phyloP scores from a whole-genome alignment of 2,888 invertebrate species.

The Stratiomys singularior region DNA sequence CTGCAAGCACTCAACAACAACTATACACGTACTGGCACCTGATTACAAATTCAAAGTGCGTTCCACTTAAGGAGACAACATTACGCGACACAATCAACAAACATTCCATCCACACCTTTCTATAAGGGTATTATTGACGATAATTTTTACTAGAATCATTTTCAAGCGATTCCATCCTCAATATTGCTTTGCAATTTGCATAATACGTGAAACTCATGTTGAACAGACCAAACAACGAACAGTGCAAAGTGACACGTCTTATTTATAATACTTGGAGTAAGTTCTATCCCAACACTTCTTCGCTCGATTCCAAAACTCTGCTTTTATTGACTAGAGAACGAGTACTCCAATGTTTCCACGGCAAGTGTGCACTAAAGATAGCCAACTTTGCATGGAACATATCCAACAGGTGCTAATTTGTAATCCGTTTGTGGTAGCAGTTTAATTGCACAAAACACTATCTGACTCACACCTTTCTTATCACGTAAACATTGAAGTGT shows the following conservation, averaged over 20 bases:
- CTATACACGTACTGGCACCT: neutral
- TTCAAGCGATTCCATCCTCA: conserved; percentile 6
- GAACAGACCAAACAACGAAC: neutral
- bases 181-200: conserved; percentile 38
- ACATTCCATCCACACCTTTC: conserved; percentile 32
- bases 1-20: no score
- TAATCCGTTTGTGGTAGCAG: conserved; percentile 25
- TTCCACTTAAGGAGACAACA: neutral
- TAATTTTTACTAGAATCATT: conserved; percentile 27
- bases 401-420: conserved; percentile 44
- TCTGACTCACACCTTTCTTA: conserved; percentile 19
- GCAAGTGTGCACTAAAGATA: neutral
- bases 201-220: conserved; percentile 31
- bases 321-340: neutral
- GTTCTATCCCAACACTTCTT: conserved; percentile 9
- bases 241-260: neutral
- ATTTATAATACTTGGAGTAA: conserved; percentile 11
- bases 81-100: conserved; percentile 27
- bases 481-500: conserved; percentile 3
- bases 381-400: conserved; percentile 2
- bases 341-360: neutral
- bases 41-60: neutral
- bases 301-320: neutral
- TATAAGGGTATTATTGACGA: conserved; percentile 26
- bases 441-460: conserved; percentile 25